phyloP scores from a whole-genome alignment of 2,888 invertebrate species.

The Cabera pusaria region DNA sequence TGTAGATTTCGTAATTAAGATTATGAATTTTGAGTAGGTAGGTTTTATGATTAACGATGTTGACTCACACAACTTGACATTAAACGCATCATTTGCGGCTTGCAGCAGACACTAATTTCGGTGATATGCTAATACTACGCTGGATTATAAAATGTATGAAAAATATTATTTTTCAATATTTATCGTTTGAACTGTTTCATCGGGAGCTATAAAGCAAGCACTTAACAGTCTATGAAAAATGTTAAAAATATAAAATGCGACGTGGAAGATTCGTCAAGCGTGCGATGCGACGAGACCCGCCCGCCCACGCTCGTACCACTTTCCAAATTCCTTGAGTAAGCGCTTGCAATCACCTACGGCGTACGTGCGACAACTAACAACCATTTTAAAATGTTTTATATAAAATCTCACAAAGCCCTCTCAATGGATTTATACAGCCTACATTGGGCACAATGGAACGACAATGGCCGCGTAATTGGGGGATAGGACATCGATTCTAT shows the following conservation, averaged over 20 bases:
- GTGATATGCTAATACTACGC: too few relatives aligned
- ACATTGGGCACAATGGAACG: constrained; percentile 20
- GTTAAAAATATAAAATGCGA: constrained; percentile 73
- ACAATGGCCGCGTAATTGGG: constrained; percentile 34
- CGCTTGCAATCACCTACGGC: constrained; percentile 73
- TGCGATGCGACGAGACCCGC: constrained; percentile 61
- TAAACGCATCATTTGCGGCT: too few relatives aligned
- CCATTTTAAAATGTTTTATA: constrained; percentile 50
- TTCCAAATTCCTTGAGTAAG: constrained; percentile 81
- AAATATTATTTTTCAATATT: constrained; percentile 8
- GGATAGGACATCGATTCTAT: constrained; percentile 29
- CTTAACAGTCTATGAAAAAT: constrained; percentile 57
- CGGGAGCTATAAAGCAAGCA: constrained; percentile 42
- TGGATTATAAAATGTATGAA: too few relatives aligned
- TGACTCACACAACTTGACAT: constrained; percentile 20
- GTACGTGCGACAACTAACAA: constrained; percentile 57
- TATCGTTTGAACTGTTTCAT: constrained; percentile 22
- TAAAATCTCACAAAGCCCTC: constrained; percentile 38
- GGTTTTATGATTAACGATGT: constrained; percentile 21
- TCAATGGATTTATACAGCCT: constrained; percentile 29
- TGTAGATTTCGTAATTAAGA: constrained; percentile 18
- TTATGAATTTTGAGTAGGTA: constrained; percentile 17
- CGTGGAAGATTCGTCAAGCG: constrained; percentile 76
- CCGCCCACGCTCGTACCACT: constrained; percentile 79
- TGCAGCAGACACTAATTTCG: constrained; percentile 6